Evolutionary conservation across 1,140 invertebrate species (phyloP).

Genomic region (Diabrotica undecimpunctata): DNA sequence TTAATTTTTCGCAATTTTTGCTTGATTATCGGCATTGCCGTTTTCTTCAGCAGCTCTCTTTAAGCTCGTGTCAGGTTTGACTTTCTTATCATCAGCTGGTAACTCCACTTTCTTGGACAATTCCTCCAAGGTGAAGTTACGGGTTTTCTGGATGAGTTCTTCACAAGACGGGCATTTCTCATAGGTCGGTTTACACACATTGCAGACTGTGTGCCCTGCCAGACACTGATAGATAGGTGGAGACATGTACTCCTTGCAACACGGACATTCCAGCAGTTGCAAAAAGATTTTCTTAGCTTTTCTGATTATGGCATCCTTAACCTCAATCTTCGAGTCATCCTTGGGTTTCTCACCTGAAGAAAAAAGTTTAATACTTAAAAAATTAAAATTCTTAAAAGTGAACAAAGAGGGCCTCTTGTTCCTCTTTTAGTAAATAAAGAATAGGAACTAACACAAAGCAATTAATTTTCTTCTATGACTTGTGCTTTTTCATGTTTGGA

Average conservation of each 20-base stretch:
- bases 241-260: slow-evolving; percentile 16
- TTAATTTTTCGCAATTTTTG: no score
- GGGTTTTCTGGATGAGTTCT: slow-evolving; percentile 6
- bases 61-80: not conserved
- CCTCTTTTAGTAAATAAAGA: no score
- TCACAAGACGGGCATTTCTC: slow-evolving; percentile 8
- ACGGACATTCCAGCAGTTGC: slow-evolving; percentile 17
- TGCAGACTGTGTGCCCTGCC: slow-evolving; percentile 12
- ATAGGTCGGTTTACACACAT: not conserved
- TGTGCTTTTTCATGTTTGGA: no score
- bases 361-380: not conserved
- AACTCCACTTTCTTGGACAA: slow-evolving; percentile 17
- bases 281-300: slow-evolving; percentile 20
- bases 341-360: slow-evolving; percentile 12
- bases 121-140: slow-evolving; percentile 16
- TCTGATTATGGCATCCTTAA: slow-evolving; percentile 15
- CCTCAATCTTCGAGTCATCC: slow-evolving; percentile 13
- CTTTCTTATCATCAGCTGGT: slow-evolving; percentile 12
- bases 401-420: no score
- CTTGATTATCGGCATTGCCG: not conserved
- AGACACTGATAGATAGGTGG: slow-evolving; percentile 17
- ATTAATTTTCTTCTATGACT: no score
- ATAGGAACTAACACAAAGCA: no score
- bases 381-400: no score
- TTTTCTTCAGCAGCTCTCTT: slow-evolving; percentile 9